phyloP scores from a whole-genome alignment of 2,797 vertebrate species.

The Chelidonichthys spinosus region DNA sequence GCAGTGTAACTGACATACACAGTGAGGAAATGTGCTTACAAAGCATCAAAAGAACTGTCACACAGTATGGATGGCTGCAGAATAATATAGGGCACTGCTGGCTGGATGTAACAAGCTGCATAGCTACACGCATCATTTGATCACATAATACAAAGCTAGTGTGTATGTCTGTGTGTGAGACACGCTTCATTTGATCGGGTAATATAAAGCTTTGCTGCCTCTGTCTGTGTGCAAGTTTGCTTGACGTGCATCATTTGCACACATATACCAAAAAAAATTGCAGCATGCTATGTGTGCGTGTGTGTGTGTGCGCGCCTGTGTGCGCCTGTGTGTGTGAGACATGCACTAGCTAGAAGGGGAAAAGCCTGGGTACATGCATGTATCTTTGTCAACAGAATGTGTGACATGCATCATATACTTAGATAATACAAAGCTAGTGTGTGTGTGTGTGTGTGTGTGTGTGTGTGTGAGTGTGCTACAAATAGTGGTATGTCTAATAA shows the following conservation, averaged over 20 bases:
- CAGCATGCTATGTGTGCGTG: slow-evolving; percentile 24
- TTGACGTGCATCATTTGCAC: slow-evolving; percentile 65
- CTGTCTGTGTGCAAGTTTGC: slow-evolving; percentile 68
- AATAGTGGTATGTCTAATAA: slow-evolving; percentile 60
- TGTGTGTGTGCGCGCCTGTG: slow-evolving; percentile 17
- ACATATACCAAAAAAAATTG: slow-evolving; percentile 62
- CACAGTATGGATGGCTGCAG: slow-evolving; percentile 75
- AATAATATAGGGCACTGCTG: slow-evolving; percentile 75
- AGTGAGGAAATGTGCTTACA: slow-evolving; percentile 80
- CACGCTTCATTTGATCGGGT: slow-evolving; percentile 78
- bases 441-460: slow-evolving; percentile 10
- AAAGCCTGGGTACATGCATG: slow-evolving; percentile 25
- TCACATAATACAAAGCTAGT: slow-evolving; percentile 79
- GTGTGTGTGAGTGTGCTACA: slow-evolving; percentile 39
- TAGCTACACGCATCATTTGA: slow-evolving; percentile 80
- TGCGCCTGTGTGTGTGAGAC: slow-evolving; percentile 20
- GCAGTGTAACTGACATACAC: slow-evolving; percentile 72
- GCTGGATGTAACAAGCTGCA: slow-evolving; percentile 81
- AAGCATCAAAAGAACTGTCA: slow-evolving; percentile 81
- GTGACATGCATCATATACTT: slow-evolving; percentile 62
- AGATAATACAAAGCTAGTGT: slow-evolving; percentile 58
- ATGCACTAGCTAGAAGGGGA: slow-evolving; percentile 35
- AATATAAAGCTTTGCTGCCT: slow-evolving; percentile 71
- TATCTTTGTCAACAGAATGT: slow-evolving; percentile 44
- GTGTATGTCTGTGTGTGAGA: slow-evolving; percentile 60